Evolutionary conservation across 2,797 vertebrate genomes (phyloP), one percentile per base, ranked within the genome.

Genomic region (Thaleichthys pacificus): DNA sequence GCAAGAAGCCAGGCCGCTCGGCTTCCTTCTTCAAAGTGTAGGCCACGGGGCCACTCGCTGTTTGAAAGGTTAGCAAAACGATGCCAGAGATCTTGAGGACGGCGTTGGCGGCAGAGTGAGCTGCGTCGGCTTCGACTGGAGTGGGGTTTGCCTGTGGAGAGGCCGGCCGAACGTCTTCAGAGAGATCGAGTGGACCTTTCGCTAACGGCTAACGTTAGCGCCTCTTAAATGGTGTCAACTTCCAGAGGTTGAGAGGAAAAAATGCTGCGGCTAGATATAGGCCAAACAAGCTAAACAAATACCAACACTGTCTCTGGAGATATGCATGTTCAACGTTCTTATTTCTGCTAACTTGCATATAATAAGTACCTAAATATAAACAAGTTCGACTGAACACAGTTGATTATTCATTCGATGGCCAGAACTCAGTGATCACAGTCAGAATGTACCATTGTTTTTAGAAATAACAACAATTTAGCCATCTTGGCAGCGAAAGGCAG

Each of bases 21-120:
- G 60, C 84, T 75, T 67, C 80, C 80, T 83, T 77, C 84, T 90
- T 89, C 87, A 89, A 91, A 93, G 87, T 8, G 32, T 22, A 21
- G 21, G 51, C 24, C 65, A 24, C 24, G 61, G 60, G 60, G 47
- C 61, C 70, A 38, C 56, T 66, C 15, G 30, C 57, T 32, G 49
- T 91, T 91, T 81, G 80, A 86, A 89, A 91, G 88, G 88, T 91
- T 91, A 84, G 81, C 79, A 73, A 89, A 91, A 89, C 84, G 84
- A 80, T 86, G 90, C 88, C 90, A 91, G 88, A 90, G 38, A 38
- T 32, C 4, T 15, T 32, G 47, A 17, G 47, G 42, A 8, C n/a
- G 22, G 65, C 38, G 65, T 35, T 35, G 35, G 65, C 12, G 24
- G 38, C n/a, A 51, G 38, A 14, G 22, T 7, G 8, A 22, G 32